Evolutionary conservation across 2,113 vertebrate genomes (phyloP), one percentile per base, ranked within the genome.

Genomic region (Tricholaema leucomelas): DNA sequence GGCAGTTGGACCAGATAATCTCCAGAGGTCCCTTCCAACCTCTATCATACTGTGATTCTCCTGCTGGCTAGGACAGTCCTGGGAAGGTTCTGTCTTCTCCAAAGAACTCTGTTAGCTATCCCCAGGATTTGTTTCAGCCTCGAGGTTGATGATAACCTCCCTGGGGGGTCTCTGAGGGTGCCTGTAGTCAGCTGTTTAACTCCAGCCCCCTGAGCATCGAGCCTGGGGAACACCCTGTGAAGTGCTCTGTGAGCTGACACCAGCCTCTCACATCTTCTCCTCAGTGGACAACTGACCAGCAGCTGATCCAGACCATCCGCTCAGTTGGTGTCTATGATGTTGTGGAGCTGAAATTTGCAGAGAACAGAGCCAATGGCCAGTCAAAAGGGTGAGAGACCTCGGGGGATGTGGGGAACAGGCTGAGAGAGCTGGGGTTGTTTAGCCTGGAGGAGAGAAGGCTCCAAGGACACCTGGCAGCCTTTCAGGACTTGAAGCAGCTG

Each of bases 271-370:
- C 27, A 95, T 92, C 33, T 76, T 82, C 60, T 84, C 85, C 84
- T n/a, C 97, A 99, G 99, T 99, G 99, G 99, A 99, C 98, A 3
- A 99, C 99, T 25, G 99, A 99, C 96, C 98, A 97, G 81, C 99
- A 99, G 95, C 97, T 99, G 84, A 97, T 97, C 60, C 90, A 95
- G 56, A 96, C 98, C 94, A 98, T 98, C 88, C 97, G 97, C 66
- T 98, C 96, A 2, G 78, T 99, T 27, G 98, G 99, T 8, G 98
- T 99, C 91, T 98, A 96, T 30, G 99, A 99, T 27, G 97, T 99
- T 16, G 95, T 97, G 94, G 98, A 99, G 58, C 97, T 99, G 73
- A 99, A 98, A 88, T 99, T 99, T 59, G 98, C 98, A 6, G 99
- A 99, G 92, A 99, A 99, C 94, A 95, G 98, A 97, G 97, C 97